phyloP scores from a whole-genome alignment of 30 jellyfish, hydroid and myxozoan genomes.

The Nemopilema nomurai region DNA sequence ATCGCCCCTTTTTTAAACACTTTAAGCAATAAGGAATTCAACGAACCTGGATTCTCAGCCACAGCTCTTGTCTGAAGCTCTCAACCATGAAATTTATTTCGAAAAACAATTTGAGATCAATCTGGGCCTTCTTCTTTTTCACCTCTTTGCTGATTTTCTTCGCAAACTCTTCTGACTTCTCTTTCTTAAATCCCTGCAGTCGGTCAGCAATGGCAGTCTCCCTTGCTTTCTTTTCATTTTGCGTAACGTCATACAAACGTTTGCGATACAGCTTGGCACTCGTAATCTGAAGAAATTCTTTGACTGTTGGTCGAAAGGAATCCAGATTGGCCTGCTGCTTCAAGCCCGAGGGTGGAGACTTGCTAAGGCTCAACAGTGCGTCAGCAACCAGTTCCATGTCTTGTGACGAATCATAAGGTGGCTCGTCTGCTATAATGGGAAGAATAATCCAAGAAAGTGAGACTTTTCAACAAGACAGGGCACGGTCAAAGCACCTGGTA shows the following conservation, averaged over 20 bases:
- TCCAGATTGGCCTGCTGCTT: background rate
- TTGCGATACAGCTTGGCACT: background rate
- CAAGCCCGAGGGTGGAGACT: background rate
- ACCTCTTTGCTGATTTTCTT: background rate
- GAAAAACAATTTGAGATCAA: constrained; percentile 10
- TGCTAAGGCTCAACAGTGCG: constrained; percentile 34
- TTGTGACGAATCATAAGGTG: constrained; percentile 9
- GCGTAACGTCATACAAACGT: background rate
- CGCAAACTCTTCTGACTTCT: constrained; percentile 5
- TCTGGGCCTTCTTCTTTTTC: constrained; percentile 1
- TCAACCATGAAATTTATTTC: constrained; percentile 24
- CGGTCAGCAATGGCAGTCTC: background rate
- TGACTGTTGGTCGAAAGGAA: constrained; percentile 8
- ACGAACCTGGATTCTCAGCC: constrained; percentile 62
- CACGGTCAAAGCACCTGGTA: no score
- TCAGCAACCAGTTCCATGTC: constrained; percentile 26
- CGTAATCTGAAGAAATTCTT: background rate
- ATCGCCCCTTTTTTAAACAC: background rate
- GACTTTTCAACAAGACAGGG: no score
- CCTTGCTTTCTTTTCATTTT: background rate
- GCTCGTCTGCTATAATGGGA: background rate
- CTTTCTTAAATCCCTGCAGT: background rate
- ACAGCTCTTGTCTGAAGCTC: constrained; percentile 54
- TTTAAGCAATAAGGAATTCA: background rate
- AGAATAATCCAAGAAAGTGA: background rate